A percentile compares a stretch with the other conserved stretches of the same genome.
These are phyloP conservation scores for Myotis planiceps DNA, from an alignment of 2,797 vertebrate species.

Conservation along the genomic window DNA sequence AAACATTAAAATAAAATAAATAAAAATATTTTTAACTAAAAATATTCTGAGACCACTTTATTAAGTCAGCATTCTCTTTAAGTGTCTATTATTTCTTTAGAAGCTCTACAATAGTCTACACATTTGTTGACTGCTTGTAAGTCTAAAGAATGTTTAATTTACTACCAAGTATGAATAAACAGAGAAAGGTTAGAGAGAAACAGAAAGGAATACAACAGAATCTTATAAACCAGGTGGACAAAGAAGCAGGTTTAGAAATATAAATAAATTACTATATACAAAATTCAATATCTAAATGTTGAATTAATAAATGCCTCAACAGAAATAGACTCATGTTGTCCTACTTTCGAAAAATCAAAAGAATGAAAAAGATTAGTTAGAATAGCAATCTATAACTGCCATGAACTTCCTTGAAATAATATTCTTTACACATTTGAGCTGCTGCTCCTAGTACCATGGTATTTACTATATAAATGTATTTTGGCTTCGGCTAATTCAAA, in stretches of 20 bases:
- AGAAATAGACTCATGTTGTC: not conserved
- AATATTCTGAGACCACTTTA: not conserved
- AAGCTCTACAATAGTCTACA: not conserved
- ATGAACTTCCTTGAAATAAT: not conserved
- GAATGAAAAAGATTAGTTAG: not conserved
- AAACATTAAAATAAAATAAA: not conserved
- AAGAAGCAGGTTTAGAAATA: not conserved
- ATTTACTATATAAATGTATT: not conserved
- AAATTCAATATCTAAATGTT: not conserved
- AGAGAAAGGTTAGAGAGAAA: not conserved
- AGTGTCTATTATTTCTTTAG: not conserved
- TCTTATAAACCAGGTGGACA: not conserved
- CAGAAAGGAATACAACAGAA: not conserved
- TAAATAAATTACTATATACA: not conserved
- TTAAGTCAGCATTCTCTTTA: not conserved
- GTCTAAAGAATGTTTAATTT: not conserved
- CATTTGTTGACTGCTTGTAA: not conserved
- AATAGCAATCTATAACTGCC: not conserved
- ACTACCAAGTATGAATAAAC: not conserved
- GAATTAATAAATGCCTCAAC: not conserved
- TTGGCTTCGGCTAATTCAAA: not conserved
- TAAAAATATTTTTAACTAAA: not conserved
- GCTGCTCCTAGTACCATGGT: not conserved
- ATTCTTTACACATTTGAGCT: not conserved
- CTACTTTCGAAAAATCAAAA: not conserved